Evolutionary conservation across 2,888 invertebrate species (phyloP), one percentile per base, ranked within the genome.

Genomic region (Philonicus albiceps): DNA sequence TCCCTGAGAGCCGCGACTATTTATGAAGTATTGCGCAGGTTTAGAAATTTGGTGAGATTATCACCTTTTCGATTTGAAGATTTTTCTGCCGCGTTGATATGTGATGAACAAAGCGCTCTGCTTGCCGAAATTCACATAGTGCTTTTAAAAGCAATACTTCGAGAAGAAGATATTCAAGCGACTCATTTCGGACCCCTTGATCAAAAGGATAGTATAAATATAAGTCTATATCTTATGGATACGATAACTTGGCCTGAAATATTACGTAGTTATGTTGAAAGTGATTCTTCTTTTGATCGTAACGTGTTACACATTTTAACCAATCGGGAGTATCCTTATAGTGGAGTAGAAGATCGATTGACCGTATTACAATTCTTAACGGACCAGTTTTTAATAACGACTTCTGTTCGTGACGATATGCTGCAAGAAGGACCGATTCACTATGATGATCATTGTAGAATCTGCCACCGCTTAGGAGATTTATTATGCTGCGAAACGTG

Each of bases 41-140:
- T 99, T 93, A 95, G 98, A 89, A 96, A 96, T 90, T 93, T 98
- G 89, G 96, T 99, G 37, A 95, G 99, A 87, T 93, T 99, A 78
- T 98, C 99, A 37, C 98, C 98, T 16, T 99, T 96, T 92, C 95
- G 98, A 88, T 96, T 99, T 91, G 99, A 99, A 93, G 99, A 99
- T 92, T 97, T 99, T 91, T 98, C 98, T 94, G 97, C 98, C 43
- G 97, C 98, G 76, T 92, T 99, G 87, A 94, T 96, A 88, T 96
- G 96, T 91, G 97, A 98, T 90, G 98, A 99, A 91, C 98, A 98
- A 91, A 98, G 97, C 90, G 96, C 95, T 90, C 93, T 99, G 87
- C 93, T 99, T 31, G 95, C 97, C 13, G 99, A 99, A 93, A 95
- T 98, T 89, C 99, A 99, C 92, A 96, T 99, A 89, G 96, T 97